Percentiles rank a stretch among this genome's conserved stretches.
Conservation (phyloP, 2,797 vertebrate species). For the Sebastes taczanowskii region DNA sequence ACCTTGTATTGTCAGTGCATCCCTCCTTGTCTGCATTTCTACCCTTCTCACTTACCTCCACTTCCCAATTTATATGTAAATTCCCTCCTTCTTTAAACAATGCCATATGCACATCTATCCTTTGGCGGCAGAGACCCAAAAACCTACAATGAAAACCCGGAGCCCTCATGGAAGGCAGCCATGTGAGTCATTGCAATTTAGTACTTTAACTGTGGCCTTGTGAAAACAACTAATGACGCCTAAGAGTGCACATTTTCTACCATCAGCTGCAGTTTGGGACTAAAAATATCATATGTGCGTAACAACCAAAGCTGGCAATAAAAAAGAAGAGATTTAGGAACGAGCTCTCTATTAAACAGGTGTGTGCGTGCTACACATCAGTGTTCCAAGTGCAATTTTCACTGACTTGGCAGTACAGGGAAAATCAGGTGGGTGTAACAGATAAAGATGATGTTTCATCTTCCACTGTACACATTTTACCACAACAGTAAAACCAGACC, state of each 20-base stretch:
- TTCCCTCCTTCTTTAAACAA: conserved; percentile 78
- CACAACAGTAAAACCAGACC: background rate
- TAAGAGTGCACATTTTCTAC: conserved; percentile 40
- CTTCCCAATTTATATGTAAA: conserved; percentile 87
- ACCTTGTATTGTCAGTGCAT: conserved; percentile 66
- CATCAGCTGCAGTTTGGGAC: conserved; percentile 21
- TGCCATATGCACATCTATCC: conserved; percentile 73
- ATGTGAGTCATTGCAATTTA: conserved; percentile 71
- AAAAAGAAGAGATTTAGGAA: conserved; percentile 25
- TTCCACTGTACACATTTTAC: background rate
- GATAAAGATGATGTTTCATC: conserved; percentile 18
- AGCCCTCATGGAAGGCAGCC: conserved; percentile 59
- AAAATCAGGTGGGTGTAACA: conserved; percentile 2
- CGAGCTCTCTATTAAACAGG: conserved; percentile 2
- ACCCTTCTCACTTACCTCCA: conserved; percentile 68
- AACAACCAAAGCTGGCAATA: conserved; percentile 16
- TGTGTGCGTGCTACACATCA: background rate
- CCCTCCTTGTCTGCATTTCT: conserved; percentile 41
- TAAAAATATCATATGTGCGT: conserved; percentile 34
- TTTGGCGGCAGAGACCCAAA: conserved; percentile 68
- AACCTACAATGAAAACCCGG: conserved; percentile 71
- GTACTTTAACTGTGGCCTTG: conserved; percentile 63
- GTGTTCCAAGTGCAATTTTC: background rate
- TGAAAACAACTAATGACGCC: conserved; percentile 59
- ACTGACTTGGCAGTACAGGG: conserved; percentile 3